phyloP scores from a whole-genome alignment of 1,140 invertebrate species.

The Nasonia giraulti region DNA sequence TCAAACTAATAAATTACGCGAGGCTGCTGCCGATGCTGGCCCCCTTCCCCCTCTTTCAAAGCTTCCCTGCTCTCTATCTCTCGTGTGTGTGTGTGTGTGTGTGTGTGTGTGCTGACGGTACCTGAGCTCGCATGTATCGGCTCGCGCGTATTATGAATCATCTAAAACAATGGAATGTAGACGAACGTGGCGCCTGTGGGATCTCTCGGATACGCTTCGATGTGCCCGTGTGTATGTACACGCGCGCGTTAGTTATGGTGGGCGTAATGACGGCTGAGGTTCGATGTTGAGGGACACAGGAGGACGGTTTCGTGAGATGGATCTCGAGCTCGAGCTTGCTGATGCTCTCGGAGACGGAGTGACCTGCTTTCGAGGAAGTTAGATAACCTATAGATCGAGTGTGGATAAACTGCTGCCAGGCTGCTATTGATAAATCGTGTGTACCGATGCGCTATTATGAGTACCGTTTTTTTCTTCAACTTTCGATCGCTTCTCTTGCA shows the following conservation, averaged over 20 bases:
- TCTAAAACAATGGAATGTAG: conserved; percentile 75
- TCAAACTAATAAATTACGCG: conserved; percentile 71
- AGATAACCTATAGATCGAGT: neutral
- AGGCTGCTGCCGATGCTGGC: conserved; percentile 28
- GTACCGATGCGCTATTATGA: neutral
- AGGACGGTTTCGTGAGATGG: neutral
- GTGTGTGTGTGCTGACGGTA: conserved; percentile 16
- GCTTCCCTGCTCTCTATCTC: neutral
- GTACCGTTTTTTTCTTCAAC: neutral
- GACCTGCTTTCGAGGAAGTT: neutral
- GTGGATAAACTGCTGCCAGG: neutral
- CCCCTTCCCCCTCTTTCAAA: conserved; percentile 16
- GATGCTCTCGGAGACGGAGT: neutral
- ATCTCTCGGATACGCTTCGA: neutral
- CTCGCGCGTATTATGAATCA: conserved; percentile 70
- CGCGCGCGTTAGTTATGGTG: neutral
- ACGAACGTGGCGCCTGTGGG: conserved; percentile 66
- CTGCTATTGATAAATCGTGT: neutral
- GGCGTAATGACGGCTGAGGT: neutral
- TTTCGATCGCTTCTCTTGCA: too few species aligned
- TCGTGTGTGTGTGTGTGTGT: neutral
- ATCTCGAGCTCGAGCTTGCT: too few species aligned
- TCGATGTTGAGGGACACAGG: neutral
- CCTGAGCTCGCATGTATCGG: conserved; percentile 13
- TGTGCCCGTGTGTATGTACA: neutral